Conservation (phyloP, 2,888 invertebrate species). For the Parnassius mnemosyne region DNA sequence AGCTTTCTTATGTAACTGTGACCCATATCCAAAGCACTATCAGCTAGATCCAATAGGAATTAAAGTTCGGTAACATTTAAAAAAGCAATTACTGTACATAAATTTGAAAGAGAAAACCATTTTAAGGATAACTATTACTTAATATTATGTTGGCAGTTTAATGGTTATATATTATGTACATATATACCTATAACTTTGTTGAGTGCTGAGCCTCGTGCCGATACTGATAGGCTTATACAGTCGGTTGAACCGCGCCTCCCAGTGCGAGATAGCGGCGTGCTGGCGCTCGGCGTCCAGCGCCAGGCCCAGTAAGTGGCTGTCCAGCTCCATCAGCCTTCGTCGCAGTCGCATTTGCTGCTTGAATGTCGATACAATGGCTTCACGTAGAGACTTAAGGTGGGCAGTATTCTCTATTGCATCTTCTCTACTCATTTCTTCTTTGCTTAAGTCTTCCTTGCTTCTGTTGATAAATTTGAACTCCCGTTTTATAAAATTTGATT, state of each 20-base stretch:
- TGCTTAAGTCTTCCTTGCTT: conserved; percentile 58
- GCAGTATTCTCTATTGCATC: conserved; percentile 57
- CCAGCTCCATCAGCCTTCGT: conserved; percentile 92
- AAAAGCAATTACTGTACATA: no score
- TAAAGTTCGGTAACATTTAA: no score
- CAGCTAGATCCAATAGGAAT: no score
- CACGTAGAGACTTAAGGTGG: conserved; percentile 85
- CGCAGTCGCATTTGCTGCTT: conserved; percentile 96
- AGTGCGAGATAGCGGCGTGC: conserved; percentile 93
- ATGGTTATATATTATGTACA: no score
- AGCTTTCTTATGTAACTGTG: no score
- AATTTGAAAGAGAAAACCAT: no score
- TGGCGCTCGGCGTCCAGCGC: conserved; percentile 94
- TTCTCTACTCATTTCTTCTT: conserved; percentile 51
- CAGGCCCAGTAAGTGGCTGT: conserved; percentile 92
- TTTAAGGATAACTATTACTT: no score
- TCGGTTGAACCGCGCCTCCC: conserved; percentile 91
- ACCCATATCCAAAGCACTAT: no score
- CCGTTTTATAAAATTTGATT: neutral
- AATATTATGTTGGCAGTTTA: no score
- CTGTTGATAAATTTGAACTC: conserved; percentile 33
- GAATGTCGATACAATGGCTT: conserved; percentile 93
- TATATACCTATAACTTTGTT: conserved; percentile 79
- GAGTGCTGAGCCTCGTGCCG: conserved; percentile 80
- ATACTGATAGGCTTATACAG: conserved; percentile 83